Base-by-base conservation (phyloP, 2,113 vertebrate genomes). In the Ophthalmolycus amberensis region DNA sequence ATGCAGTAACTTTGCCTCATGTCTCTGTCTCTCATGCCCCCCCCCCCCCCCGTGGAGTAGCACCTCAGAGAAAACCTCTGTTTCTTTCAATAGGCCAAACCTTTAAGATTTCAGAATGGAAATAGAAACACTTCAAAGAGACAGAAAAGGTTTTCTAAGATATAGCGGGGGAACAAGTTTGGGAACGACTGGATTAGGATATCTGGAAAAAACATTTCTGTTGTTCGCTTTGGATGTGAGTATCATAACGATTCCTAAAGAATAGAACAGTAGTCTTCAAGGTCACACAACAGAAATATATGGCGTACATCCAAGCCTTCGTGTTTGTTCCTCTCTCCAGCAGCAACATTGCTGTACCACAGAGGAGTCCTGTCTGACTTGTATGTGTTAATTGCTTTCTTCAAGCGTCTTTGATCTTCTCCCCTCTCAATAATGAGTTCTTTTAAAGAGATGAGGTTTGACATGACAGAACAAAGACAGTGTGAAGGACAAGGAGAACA, bases 301-400 rank as follows among this genome's bases (percentile, higher is more conserved):
- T 79, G 67, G 76, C 29, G 9, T 9, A 62, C 66, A 54, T 70
- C 71, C 7, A 37, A 74, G 69, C 64, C 38, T 20, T 79, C 62
- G 32, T 69, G 72, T 86, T 89, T 88, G 58, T 70, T 77, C 66
- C 48, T 76, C 18, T 52, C 40, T 89, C 59, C 37, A 7, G 52
- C 77, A 80, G 70, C 54, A 76, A 44, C 89, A 73, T 67, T 25
- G 60, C 85, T 74, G 76, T 64, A 75, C 60, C 83, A 71, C 85
- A 32, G 81, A 88, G 84, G 85, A 84, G 86, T 85, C 71, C 81
- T 32, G 79, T 73, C 79, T 85, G 69, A 27, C 88, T 89, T 37
- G 72, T 77, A 82, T 75, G 80, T 90, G 85, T 90, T 94, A 92
- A 93, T 93, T 93, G 84, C 87, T 88, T 93, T 92, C 78, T 87